A percentile compares a stretch with the other conserved stretches of the same genome.
These are phyloP conservation scores for Embiotoca jacksoni DNA, from an alignment of 2,113 vertebrate species.

Conservation along the genomic window DNA sequence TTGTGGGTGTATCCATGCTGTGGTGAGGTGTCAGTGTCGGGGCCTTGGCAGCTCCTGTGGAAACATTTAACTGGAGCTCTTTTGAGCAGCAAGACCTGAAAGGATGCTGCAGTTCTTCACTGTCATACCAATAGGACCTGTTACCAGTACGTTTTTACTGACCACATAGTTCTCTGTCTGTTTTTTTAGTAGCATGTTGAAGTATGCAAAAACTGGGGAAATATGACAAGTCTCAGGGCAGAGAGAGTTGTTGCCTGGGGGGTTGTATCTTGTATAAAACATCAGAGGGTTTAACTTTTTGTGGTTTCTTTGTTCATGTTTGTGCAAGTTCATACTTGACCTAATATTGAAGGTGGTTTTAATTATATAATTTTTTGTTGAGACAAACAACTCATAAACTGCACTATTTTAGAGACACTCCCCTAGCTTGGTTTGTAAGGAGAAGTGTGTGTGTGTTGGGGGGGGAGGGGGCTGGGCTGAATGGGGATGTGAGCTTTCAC, in stretches of 20 bases:
- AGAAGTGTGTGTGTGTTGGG: slow-evolving; percentile 14
- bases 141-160: background rate
- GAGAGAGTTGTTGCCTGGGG: background rate
- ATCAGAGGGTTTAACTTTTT: background rate
- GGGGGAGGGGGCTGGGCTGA: background rate
- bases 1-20: slow-evolving; percentile 63
- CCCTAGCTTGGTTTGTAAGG: slow-evolving; percentile 21
- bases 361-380: slow-evolving; percentile 50
- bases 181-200: background rate
- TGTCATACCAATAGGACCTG: slow-evolving; percentile 2
- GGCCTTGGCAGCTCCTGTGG: slow-evolving; percentile 70
- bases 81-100: slow-evolving; percentile 41
- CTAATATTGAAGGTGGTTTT: background rate
- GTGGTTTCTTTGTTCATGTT: background rate
- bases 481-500: slow-evolving; percentile 51
- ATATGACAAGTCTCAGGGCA: background rate
- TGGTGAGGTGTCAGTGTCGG: slow-evolving; percentile 68
- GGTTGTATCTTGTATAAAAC: background rate
- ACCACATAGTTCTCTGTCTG: background rate
- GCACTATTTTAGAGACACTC: slow-evolving; percentile 18
- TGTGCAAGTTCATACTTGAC: slow-evolving; percentile 10
- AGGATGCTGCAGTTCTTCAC: slow-evolving; percentile 36
- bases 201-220: background rate
- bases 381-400: slow-evolving; percentile 45
- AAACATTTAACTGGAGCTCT: slow-evolving; percentile 67